These are phyloP conservation scores for Gymnorhina tibicen DNA, from an alignment of 2,113 vertebrate genomes.

Conservation along the genomic window DNA sequence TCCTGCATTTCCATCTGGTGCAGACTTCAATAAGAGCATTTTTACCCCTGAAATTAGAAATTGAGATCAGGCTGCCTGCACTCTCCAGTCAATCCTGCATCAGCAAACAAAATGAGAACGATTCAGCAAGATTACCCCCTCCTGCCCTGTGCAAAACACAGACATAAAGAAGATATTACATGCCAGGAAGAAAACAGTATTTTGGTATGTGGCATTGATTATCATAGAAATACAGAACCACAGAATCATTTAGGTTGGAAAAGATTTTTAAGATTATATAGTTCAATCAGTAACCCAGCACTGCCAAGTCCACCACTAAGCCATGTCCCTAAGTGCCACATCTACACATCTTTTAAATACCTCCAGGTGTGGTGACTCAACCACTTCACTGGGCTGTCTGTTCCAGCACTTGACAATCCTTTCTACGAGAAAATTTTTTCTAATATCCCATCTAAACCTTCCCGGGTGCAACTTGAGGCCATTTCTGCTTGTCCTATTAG, in stretches of 20 bases:
- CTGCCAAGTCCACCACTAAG: not conserved
- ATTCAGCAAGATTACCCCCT: not conserved
- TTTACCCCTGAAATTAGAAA: not conserved
- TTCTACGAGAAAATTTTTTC: not conserved
- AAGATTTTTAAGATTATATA: not conserved
- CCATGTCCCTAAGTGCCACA: not conserved
- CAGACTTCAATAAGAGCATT: not conserved
- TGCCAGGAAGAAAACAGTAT: not conserved
- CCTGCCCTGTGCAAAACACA: not conserved
- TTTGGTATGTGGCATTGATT: not conserved
- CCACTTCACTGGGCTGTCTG: not conserved
- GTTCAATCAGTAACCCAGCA: not conserved
- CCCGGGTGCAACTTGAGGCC: not conserved
- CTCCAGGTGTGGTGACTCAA: too few species aligned
- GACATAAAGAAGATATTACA: not conserved
- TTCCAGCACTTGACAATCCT: not conserved
- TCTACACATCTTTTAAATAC: not conserved
- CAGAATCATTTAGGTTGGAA: not conserved
- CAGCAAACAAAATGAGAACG: not conserved
- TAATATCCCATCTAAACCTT: not conserved
- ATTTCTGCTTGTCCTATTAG: not conserved
- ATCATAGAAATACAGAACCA: not conserved
- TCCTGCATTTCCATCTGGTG: not conserved
- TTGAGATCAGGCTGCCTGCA: not conserved
- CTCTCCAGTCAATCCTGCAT: not conserved